These are phyloP conservation scores for Machimus rusticus DNA, from an alignment of 2,888 invertebrate genomes.

Conservation along the genomic window DNA sequence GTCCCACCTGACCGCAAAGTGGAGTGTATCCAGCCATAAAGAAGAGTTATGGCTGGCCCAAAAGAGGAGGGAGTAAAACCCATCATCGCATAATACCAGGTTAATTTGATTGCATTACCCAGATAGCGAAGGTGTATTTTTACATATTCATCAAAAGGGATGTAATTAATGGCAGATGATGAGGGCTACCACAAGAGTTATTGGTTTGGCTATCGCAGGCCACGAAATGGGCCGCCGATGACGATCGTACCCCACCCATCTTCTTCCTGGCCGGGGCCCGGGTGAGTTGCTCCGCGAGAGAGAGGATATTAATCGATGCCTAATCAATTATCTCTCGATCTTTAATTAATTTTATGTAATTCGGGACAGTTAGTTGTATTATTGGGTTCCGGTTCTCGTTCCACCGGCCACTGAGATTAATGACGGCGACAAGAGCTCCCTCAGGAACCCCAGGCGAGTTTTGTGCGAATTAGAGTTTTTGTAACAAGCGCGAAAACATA, in stretches of 20 bases:
- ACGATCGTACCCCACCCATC: constrained; percentile 42
- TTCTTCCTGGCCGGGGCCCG: constrained; percentile 25
- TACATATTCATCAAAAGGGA: constrained; percentile 48
- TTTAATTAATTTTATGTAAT: constrained; percentile 63
- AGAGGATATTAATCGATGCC: constrained; percentile 61
- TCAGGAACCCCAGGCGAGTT: not conserved
- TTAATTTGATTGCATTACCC: constrained; percentile 52
- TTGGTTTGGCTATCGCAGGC: constrained; percentile 10
- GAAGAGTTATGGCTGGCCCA: constrained; percentile 25
- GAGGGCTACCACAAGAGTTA: constrained; percentile 29
- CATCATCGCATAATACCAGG: constrained; percentile 46
- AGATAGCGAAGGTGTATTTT: constrained; percentile 52
- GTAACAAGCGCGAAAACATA: not conserved
- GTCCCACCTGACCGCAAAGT: constrained; percentile 26
- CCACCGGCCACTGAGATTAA: constrained; percentile 6
- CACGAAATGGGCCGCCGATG: constrained; percentile 30
- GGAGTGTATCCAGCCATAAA: constrained; percentile 27
- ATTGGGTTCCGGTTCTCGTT: constrained; percentile 41
- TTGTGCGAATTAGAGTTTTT: not conserved
- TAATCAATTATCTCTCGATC: constrained; percentile 64
- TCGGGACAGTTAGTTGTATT: constrained; percentile 44
- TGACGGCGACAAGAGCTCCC: constrained; percentile 19
- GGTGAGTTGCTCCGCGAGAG: constrained; percentile 46
- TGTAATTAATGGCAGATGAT: constrained; percentile 48
- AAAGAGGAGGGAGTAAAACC: constrained; percentile 40